A percentile compares a stretch with the other conserved stretches of the same genome.
Evolutionary conservation across 2,888 invertebrate species (phyloP).

Genomic region (Nomada flava): DNA sequence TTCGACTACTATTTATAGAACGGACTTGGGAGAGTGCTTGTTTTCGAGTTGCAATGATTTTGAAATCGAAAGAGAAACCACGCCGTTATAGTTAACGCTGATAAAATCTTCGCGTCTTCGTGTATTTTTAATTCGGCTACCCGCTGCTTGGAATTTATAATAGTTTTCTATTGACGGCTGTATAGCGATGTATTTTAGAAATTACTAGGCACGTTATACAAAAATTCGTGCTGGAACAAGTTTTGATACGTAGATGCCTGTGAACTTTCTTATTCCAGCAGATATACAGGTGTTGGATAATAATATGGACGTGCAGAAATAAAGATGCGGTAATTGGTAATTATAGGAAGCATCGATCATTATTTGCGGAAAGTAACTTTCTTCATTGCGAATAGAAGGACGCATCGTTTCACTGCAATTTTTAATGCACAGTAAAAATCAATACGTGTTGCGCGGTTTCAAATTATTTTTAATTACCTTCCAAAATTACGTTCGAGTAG

Average conservation of each 20-base stretch:
- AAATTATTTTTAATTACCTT: neutral
- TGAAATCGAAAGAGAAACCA: neutral
- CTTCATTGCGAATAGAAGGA: no score
- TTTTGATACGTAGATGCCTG: no score
- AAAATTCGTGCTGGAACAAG: no score
- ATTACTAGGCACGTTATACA: no score
- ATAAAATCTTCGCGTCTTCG: no score
- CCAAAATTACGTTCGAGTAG: neutral
- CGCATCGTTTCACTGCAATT: no score
- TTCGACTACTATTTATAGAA: conserved; percentile 9
- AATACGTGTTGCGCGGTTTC: neutral
- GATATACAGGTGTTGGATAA: neutral
- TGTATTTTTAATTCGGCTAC: no score
- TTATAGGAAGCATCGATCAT: neutral
- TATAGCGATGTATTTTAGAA: no score
- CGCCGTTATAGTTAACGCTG: no score
- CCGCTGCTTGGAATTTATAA: no score
- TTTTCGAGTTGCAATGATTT: neutral
- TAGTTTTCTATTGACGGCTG: no score
- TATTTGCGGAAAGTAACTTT: neutral
- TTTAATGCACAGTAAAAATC: no score
- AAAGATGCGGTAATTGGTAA: neutral
- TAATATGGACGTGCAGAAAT: neutral
- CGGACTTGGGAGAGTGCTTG: neutral
- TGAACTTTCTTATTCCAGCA: neutral